phyloP scores from a whole-genome alignment of 1,140 invertebrate genomes.

The Cydia fagiglandana region DNA sequence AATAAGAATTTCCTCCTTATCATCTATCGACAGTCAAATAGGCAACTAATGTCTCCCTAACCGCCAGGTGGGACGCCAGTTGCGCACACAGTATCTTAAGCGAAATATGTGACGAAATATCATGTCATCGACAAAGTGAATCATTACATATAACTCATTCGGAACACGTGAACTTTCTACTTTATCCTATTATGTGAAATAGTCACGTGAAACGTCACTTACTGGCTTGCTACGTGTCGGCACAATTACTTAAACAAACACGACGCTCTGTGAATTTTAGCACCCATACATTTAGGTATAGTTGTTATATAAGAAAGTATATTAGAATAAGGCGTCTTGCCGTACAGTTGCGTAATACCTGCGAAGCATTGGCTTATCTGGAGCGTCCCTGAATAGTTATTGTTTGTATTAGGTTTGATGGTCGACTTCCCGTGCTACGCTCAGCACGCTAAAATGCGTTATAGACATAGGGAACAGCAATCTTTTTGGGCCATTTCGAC shows the following conservation, averaged over 20 bases:
- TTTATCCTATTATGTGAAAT: neutral
- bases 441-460: neutral
- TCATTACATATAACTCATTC: neutral
- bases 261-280: neutral
- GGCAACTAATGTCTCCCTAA: too few relatives aligned
- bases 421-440: neutral
- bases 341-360: neutral
- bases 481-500: neutral
- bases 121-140: neutral
- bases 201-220: neutral
- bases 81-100: too few relatives aligned
- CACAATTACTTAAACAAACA: conserved; percentile 5
- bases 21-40: too few relatives aligned
- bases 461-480: neutral
- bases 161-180: neutral
- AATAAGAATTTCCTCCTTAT: too few relatives aligned
- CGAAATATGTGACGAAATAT: too few relatives aligned
- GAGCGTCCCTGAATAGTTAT: neutral
- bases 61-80: too few relatives aligned
- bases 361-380: neutral
- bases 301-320: neutral
- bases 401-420: conserved; percentile 8
- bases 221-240: neutral
- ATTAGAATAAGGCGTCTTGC: neutral
- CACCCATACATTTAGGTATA: neutral